Base-by-base conservation (phyloP, 2,888 invertebrate genomes). In the Thecophora atra region DNA sequence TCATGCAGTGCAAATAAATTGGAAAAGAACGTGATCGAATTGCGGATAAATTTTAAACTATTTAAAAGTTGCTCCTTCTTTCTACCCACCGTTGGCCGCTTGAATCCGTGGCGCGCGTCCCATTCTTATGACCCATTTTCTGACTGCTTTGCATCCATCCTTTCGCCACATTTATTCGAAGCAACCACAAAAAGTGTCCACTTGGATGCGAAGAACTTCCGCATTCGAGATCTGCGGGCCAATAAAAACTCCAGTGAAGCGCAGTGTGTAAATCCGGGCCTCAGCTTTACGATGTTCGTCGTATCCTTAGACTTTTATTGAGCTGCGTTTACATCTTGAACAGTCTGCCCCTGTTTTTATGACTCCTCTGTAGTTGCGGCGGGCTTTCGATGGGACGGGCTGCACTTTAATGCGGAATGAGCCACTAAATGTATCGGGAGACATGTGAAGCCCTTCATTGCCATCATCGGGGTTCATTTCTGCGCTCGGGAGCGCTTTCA, bases 41-140 rank as follows among this genome's bases (percentile, higher is more conserved):
- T 44, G 47, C 47, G 60, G 24, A 70, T 70, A 62, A 70, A 63
- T 70, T n/a, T n/a, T n/a, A n/a, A n/a, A n/a, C n/a, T 70, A 70
- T 70, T 70, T 70, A 63, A 63, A 63, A 62, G n/a, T 51, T 47
- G 62, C 13, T 24, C 24, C 2, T 17, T 47, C 15, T 17, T 64
- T 64, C 21, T 37, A 21, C 56, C 24, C 56, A 30, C 21, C 42
- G n/a, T 3, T 19, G 8, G 15, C 26, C 52, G 47, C 66, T 19
- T 52, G 26, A 30, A 56, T 37, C 37, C 30, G 66, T 37, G 42
- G 52, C 54, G 30, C 28, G 8, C 47, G 28, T 21, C 30, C 47
- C 28, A 42, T 17, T 69, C 58, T 54, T 54, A 37, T 17, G 17
- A 54, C 37, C 47, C 17, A 51, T 67, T 67, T 26, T 19, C 7